A percentile compares a stretch with the other conserved stretches of the same genome.
Conservation (phyloP, 2,888 invertebrate genomes). For the Ectropis crepuscularia region DNA sequence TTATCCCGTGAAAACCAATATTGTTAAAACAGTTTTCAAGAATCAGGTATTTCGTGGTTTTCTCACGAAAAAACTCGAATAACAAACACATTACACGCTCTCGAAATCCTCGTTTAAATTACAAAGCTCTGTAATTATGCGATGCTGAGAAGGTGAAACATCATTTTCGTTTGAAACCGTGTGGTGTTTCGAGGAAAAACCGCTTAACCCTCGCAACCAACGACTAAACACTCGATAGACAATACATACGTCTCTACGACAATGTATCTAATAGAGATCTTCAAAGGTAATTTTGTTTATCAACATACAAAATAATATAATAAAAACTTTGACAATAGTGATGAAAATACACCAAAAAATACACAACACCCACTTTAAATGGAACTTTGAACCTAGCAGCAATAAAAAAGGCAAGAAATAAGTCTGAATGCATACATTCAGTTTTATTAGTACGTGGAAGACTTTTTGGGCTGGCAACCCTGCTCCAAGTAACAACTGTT, state of each 20-base stretch:
- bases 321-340: too few relatives aligned
- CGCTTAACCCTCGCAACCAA: not conserved
- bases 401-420: too few relatives aligned
- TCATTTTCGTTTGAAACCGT: constrained; percentile 15
- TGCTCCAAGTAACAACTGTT: too few relatives aligned
- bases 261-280: too few relatives aligned
- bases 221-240: not conserved
- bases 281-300: too few relatives aligned
- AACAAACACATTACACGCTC: not conserved
- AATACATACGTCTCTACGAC: not conserved
- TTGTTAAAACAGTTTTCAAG: not conserved
- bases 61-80: not conserved
- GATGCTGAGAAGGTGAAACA: constrained; percentile 10
- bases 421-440: too few relatives aligned
- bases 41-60: constrained; percentile 2
- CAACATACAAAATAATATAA: too few relatives aligned
- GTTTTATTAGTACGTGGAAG: too few relatives aligned
- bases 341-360: too few relatives aligned
- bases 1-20: not conserved
- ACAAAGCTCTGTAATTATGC: constrained; percentile 4
- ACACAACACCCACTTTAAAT: too few relatives aligned
- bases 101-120: constrained; percentile 1
- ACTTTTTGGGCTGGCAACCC: too few relatives aligned
- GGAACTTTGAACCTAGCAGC: too few relatives aligned
- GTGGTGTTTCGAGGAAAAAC: constrained; percentile 13